These are phyloP conservation scores for Poecilia latipinna DNA, from an alignment of 2,113 vertebrate species.

Conservation along the genomic window DNA sequence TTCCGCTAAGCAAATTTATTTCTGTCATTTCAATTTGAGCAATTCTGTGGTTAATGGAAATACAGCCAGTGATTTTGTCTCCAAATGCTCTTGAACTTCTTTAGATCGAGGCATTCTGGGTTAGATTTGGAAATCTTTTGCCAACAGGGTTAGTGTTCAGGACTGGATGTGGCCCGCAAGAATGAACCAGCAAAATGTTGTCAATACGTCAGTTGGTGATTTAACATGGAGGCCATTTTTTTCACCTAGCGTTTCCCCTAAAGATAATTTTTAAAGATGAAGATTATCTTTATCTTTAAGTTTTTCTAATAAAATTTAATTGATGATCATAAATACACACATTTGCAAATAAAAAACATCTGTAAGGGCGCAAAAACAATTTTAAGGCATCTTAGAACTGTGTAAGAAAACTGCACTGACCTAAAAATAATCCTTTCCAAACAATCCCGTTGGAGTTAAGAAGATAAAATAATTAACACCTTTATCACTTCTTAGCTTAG, in stretches of 20 bases:
- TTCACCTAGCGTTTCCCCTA: no score
- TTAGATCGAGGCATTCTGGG: not conserved
- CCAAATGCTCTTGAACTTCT: not conserved
- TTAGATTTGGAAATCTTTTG: not conserved
- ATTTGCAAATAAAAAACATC: not conserved
- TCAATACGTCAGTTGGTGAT: no score
- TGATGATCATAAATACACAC: no score
- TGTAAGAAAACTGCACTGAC: not conserved
- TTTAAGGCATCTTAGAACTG: conserved; percentile 7
- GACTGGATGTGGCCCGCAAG: no score
- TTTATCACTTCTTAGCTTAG: conserved; percentile 10
- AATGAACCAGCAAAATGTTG: no score
- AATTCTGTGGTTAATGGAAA: no score
- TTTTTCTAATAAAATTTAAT: no score
- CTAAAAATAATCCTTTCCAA: conserved; percentile 1
- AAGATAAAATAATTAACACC: conserved; percentile 27
- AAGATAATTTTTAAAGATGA: no score
- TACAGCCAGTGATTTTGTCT: not conserved
- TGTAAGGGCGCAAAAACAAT: not conserved
- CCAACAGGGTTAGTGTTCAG: not conserved
- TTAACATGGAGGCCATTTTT: no score
- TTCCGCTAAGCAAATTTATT: no score
- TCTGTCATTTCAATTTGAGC: no score
- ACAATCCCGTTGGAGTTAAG: not conserved
- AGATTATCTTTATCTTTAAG: no score